Evolutionary conservation across 2,113 vertebrate genomes (phyloP).

Genomic region (Nycticryphes semicollaris): DNA sequence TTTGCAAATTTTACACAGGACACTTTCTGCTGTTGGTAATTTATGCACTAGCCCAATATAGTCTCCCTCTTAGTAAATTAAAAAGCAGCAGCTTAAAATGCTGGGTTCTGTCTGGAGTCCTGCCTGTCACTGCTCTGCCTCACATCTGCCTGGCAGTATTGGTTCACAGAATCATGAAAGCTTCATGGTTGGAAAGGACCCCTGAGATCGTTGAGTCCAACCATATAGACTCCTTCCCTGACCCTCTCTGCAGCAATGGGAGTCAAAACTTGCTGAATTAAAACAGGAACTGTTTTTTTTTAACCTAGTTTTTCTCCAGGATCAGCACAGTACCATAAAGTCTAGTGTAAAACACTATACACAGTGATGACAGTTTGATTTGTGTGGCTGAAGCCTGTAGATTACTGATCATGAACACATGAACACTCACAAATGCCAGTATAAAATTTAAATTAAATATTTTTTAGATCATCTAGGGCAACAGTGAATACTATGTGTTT

Average conservation of each 20-base stretch:
- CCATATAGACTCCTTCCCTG: background rate
- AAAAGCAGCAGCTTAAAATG: background rate
- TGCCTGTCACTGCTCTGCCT: no score
- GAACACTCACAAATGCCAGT: background rate
- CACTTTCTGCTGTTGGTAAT: background rate
- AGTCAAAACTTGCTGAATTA: background rate
- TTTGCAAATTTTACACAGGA: background rate
- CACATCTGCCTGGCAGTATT: background rate
- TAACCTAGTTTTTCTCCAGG: background rate
- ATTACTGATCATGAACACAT: background rate
- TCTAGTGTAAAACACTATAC: background rate
- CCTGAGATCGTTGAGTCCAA: no score
- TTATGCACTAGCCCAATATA: background rate
- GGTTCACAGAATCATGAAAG: background rate
- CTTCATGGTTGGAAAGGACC: no score
- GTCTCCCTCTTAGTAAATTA: background rate
- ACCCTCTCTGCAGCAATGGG: accelerated
- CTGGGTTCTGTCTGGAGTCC: background rate
- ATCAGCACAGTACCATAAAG: background rate
- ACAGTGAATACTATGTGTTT: background rate
- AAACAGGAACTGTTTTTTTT: background rate
- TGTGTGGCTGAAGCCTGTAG: background rate
- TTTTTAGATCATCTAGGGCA: background rate
- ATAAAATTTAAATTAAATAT: background rate
- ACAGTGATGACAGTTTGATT: background rate